A percentile compares a stretch with the other conserved stretches of the same genome.
These are phyloP conservation scores for Brachionus rotundiformis DNA, from an alignment of 1,140 invertebrate genomes.

Conservation along the genomic window DNA sequence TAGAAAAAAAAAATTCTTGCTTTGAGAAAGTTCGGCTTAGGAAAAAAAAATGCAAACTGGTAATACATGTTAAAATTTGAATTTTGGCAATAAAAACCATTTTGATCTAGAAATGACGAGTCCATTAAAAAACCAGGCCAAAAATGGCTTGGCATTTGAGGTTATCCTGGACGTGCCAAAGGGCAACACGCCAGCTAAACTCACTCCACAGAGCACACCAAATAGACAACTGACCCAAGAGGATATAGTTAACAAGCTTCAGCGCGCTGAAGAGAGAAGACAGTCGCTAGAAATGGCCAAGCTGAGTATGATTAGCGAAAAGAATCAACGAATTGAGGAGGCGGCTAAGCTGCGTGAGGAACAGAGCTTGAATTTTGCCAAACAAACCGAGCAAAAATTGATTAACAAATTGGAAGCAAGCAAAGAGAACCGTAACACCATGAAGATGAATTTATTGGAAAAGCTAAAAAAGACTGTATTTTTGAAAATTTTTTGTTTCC, in stretches of 20 bases:
- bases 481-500: too few species aligned
- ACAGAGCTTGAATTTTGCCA: constrained; percentile 17
- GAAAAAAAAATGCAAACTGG: constrained; percentile 34
- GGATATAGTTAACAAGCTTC: constrained; percentile 24
- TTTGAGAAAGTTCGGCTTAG: constrained; percentile 28
- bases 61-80: neutral
- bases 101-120: neutral
- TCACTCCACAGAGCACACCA: constrained; percentile 24
- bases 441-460: constrained; percentile 40
- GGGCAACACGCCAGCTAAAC: constrained; percentile 14
- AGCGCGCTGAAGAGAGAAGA: constrained; percentile 38
- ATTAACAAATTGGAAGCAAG: constrained; percentile 37
- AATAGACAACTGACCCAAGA: constrained; percentile 41
- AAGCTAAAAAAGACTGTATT: constrained; percentile 44
- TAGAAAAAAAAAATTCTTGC: neutral
- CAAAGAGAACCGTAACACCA: constrained; percentile 27
- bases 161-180: constrained; percentile 31
- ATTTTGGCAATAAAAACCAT: neutral
- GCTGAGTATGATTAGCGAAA: constrained; percentile 1
- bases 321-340: constrained; percentile 48
- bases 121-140: constrained; percentile 13
- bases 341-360: constrained; percentile 45
- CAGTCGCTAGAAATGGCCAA: constrained; percentile 46
- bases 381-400: constrained; percentile 41
- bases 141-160: constrained; percentile 46